These are phyloP conservation scores for Drosophila diplacantha DNA, from an alignment of 2,888 invertebrate species.

Conservation along the genomic window DNA sequence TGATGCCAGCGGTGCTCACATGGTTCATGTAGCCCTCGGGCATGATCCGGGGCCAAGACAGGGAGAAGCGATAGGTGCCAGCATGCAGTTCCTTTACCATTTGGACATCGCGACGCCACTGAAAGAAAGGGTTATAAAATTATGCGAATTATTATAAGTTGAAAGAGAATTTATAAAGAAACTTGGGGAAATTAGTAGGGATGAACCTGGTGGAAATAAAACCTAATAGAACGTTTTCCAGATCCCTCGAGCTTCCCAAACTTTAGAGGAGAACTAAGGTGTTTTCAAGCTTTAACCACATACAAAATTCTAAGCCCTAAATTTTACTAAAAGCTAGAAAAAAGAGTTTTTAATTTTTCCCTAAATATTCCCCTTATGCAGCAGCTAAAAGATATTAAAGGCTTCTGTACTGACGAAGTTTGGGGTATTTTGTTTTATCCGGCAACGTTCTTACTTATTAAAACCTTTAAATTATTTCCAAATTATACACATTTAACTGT, in stretches of 20 bases:
- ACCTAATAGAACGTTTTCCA: background rate
- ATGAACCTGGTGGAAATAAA: background rate
- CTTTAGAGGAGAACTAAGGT: too few relatives aligned
- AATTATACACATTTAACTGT: background rate
- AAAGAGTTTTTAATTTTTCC: background rate
- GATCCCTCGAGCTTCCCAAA: accelerated
- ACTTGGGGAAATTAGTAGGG: too few relatives aligned
- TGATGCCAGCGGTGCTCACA: slow-evolving; percentile 84
- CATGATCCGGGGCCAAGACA: slow-evolving; percentile 87
- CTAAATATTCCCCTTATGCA: background rate
- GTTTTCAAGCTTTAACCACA: too few relatives aligned
- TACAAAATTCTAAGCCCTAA: too few relatives aligned
- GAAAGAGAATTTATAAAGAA: background rate
- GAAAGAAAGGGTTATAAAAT: background rate
- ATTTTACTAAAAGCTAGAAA: too few relatives aligned
- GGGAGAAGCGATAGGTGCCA: slow-evolving; percentile 84
- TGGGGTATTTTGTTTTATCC: too few relatives aligned
- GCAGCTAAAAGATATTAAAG: too few relatives aligned
- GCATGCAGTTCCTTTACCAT: slow-evolving; percentile 82
- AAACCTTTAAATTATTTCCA: too few relatives aligned
- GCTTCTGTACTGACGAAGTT: too few relatives aligned
- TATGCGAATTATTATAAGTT: background rate
- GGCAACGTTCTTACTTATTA: background rate
- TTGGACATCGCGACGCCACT: slow-evolving; percentile 81
- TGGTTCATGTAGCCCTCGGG: slow-evolving; percentile 83